Conservation (phyloP, 2,888 invertebrate species). For the Horisme vitalbata region DNA sequence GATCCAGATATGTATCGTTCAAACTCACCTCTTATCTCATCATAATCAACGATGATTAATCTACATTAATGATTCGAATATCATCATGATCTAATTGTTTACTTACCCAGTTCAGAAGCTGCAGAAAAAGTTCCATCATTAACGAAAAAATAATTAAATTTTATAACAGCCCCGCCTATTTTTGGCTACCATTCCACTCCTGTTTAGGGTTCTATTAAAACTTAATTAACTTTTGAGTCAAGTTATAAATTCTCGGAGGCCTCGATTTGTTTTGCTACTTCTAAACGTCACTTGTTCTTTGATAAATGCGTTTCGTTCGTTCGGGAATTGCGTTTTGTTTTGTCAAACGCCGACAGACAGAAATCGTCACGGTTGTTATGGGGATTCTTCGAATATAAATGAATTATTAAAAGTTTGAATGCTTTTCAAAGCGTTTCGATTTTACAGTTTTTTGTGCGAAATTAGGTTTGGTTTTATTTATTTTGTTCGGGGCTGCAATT, state of each 20-base stretch:
- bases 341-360: slow-evolving; percentile 64
- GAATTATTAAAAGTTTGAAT: slow-evolving; percentile 43
- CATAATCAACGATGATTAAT: slow-evolving; percentile 29
- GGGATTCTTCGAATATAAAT: slow-evolving; percentile 40
- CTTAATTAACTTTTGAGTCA: slow-evolving; percentile 80
- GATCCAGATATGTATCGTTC: slow-evolving; percentile 6
- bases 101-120: slow-evolving; percentile 67
- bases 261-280: slow-evolving; percentile 81
- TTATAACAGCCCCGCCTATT: slow-evolving; percentile 82
- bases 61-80: slow-evolving; percentile 30
- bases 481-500: slow-evolving; percentile 25
- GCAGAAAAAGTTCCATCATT: slow-evolving; percentile 66
- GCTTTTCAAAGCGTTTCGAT: slow-evolving; percentile 34
- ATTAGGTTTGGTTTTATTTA: slow-evolving; percentile 30
- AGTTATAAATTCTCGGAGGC: slow-evolving; percentile 72
- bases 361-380: slow-evolving; percentile 48
- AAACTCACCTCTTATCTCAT: neutral
- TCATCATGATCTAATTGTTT: slow-evolving; percentile 62
- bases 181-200: slow-evolving; percentile 82
- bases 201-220: slow-evolving; percentile 81
- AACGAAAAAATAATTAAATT: slow-evolving; percentile 79
- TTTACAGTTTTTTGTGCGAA: slow-evolving; percentile 33
- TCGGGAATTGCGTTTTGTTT: slow-evolving; percentile 69
- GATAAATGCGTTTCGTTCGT: slow-evolving; percentile 76
- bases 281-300: slow-evolving; percentile 77